Base-by-base conservation (phyloP, 1,140 invertebrate species). In the Rhagoletis zephyria region DNA sequence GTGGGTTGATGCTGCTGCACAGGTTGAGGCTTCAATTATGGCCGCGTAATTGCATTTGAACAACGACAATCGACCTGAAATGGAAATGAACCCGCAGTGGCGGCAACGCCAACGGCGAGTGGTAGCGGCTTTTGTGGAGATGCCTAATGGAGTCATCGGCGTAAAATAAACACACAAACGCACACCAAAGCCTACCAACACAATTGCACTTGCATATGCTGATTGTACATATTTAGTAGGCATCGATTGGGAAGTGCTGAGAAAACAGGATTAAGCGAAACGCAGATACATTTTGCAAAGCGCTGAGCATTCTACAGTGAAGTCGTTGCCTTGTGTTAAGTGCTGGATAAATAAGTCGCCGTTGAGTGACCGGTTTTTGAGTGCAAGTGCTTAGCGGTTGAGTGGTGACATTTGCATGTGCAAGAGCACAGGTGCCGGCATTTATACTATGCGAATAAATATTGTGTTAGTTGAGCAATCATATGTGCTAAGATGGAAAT, bases 11-110 rank as follows among this genome's bases (percentile, higher is more conserved):
- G n/a, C 30, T 81, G 10, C 14, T 6, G 74, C 48, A 56, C 51
- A 59, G 74, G 74, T 56, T 81, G 48, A 59, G 74, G 48, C 74
- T n/a, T 81, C 74, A 81, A 81, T 81, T 81, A 81, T 81, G 48
- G 74, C 9, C 74, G 74, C 74, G 48, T 81, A 81, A 81, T 81
- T 81, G 74, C 74, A 81, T 81, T 81, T 81, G 74, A n/a, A 81
- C 74, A 81, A 81, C 74, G 74, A 81, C 74, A 81, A 56, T 81
- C 19, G 74, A 19, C 30, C 74, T 81, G 48, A 81, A 81, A 81
- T 81, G 14, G 48, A 81, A 81, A 81, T 81, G 48, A 81, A 30
- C 48, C 19, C 3, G 2, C 45, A 48, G 2, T 7, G 51, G 10
- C 10, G 51, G 51, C 51, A 10, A 10, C 51, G 10, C 30, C 30